Base-by-base conservation (phyloP, 2,888 invertebrate species). In the Nipponacmea schrenckii region DNA sequence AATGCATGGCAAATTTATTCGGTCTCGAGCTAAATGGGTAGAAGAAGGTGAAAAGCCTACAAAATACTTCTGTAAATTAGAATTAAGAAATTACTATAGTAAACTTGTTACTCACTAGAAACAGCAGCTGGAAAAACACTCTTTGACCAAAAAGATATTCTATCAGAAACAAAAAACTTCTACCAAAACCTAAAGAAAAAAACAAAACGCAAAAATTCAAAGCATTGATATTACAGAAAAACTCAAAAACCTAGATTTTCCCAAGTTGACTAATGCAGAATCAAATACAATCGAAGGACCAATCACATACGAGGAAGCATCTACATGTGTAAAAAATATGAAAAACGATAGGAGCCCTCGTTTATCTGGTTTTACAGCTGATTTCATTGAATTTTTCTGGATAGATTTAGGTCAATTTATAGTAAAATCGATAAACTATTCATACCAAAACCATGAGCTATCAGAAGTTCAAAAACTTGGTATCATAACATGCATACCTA, bases 401-500 rank as follows among this genome's bases (percentile, higher is more conserved):
- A 45, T n/a, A 44, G 50, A 65, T 45, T 24, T 71, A 20, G 31
- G 62, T 5, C 17, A 56, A 48, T 74, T 66, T 66, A 15, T 76
- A 7, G 2, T 70, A 1, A 68, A 64, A 50, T 70, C 70, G 10
- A 50, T 48, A 17, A 48, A 48, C 8, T 48, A 48, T 74, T 20
- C 65, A 66, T 76, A 66, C 56, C 27, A 50, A n/a, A 70, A 31
- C n/a, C 68, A 50, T 2, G 56, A 68, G 17, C 17, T 74, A 46
- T 72, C 71, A 15, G 48, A 65, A 3, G 70, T 74, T 24, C 72
- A 72, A 27, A 74, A 68, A 67, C 76, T 72, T 46, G 76, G 76
- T 27, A 66, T 72, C 24, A 74, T 74, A n/a, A 74, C 72, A 17
- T 74, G 76, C 39, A 64, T 72, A 1, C 76, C 72, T 17, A 74